Base-by-base conservation (phyloP, 2,113 vertebrate genomes). In the Callopanchax toddi region DNA sequence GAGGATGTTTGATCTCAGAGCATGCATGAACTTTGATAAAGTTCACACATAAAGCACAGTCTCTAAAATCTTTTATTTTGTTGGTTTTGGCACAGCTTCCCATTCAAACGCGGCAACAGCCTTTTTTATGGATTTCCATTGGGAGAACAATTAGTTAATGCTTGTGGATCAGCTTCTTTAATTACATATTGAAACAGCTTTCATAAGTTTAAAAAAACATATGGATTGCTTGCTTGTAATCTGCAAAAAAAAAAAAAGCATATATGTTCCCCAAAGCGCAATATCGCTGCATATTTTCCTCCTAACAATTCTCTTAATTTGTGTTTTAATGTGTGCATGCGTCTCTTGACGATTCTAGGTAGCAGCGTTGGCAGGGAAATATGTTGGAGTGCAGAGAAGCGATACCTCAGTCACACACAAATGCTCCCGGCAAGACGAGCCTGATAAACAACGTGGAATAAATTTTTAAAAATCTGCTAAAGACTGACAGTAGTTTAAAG, bases 141-240 rank as follows among this genome's bases (percentile, higher is more conserved):
- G 10, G 29, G 29, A 6, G 29, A 32, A 32, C 5, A 32, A 6
- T 7, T 5, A 7, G 29, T 32, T 32, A 32, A 32, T 32, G 29
- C 29, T 32, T 32, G 29, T 32, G 29, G 29, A 32, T 26, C 26
- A 26, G 26, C 29, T 32, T 32, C n/a, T 4, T 3, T 86, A 81
- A 84, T 87, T 86, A 79, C 57, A 71, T 79, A 79, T 76, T 87
- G 81, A 82, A 83, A 77, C 60, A 79, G 64, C 59, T 51, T 56
- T 66, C 57, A 74, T 61, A 69, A 69, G 58, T 48, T 79, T 62
- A 79, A 76, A 84, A 70, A 80, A 32, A 32, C 29, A 32, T 56
- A 85, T 80, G 83, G 78, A 87, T 87, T 63, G 63, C 42, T 44
- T 68, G 57, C 63, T 55, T 77, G 43, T 51, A 62, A 74, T 51